Evolutionary conservation across 2,888 invertebrate species (phyloP).

Genomic region (Yponomeuta cagnagella): DNA sequence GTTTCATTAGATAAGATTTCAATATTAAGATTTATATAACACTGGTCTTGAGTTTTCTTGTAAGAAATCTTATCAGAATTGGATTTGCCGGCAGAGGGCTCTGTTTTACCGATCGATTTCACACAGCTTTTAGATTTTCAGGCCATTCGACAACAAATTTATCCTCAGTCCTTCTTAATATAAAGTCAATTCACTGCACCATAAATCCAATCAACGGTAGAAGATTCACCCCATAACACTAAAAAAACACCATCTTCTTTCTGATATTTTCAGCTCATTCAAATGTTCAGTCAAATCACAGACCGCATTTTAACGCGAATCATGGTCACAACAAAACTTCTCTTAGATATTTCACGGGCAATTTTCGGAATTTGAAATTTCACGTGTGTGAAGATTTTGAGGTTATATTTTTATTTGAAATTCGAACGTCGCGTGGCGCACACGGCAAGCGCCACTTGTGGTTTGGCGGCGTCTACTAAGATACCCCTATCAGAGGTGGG

Average conservation of each 20-base stretch:
- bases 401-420: conserved; percentile 36
- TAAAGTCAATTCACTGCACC: conserved; percentile 21
- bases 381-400: conserved; percentile 36
- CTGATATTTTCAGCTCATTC: neutral
- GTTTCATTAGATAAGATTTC: neutral
- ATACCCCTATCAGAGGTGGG: conserved; percentile 62
- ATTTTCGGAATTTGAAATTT: conserved; percentile 25
- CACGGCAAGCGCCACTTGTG: conserved; percentile 67
- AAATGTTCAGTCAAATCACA: neutral
- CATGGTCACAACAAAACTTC: neutral
- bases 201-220: conserved; percentile 26
- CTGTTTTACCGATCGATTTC: conserved; percentile 46
- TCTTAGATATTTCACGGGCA: conserved; percentile 2
- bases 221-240: conserved; percentile 24
- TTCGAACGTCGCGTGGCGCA: conserved; percentile 58
- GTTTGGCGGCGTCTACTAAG: conserved; percentile 53
- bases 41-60: conserved; percentile 19
- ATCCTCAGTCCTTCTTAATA: neutral
- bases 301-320: neutral
- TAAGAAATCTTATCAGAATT: conserved; percentile 7
- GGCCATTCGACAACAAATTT: neutral
- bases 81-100: conserved; percentile 47
- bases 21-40: conserved; percentile 25
- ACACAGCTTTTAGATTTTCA: conserved; percentile 19
- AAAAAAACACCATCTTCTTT: conserved; percentile 9